Conservation (phyloP, 2,888 invertebrate genomes). For the Protophormia terraenovae region DNA sequence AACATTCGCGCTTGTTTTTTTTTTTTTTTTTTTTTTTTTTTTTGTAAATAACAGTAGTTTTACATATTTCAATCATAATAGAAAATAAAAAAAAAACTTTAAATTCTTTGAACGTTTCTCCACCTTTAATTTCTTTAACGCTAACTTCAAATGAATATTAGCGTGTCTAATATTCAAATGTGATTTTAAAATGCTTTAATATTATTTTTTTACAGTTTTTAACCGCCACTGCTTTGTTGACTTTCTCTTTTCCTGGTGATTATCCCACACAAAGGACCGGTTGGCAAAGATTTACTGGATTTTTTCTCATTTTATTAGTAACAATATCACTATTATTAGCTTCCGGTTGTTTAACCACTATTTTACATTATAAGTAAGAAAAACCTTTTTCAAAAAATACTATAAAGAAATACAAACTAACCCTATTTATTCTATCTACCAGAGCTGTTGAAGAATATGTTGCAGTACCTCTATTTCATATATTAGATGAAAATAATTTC, state of each 20-base stretch:
- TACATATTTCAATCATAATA: too few species aligned
- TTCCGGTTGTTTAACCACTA: slow-evolving; percentile 78
- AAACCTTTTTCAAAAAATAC: neutral
- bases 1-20: too few species aligned
- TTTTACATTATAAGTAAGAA: slow-evolving; percentile 78
- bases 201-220: slow-evolving; percentile 72
- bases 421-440: neutral
- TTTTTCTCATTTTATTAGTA: slow-evolving; percentile 73
- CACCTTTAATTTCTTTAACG: too few species aligned
- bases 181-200: neutral
- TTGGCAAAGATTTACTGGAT: slow-evolving; percentile 74
- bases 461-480: slow-evolving; percentile 81
- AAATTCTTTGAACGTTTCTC: too few species aligned
- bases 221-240: slow-evolving; percentile 76
- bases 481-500: slow-evolving; percentile 83
- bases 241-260: slow-evolving; percentile 79
- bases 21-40: too few species aligned
- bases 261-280: slow-evolving; percentile 75
- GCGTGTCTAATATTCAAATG: too few species aligned
- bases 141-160: too few species aligned
- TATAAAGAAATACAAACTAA: neutral
- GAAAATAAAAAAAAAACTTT: too few species aligned
- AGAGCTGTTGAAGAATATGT: slow-evolving; percentile 78
- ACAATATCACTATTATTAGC: slow-evolving; percentile 76
- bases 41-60: too few species aligned